Evolutionary conservation across 1,140 invertebrate genomes (phyloP).

Genomic region (Sminthurides bifidus): DNA sequence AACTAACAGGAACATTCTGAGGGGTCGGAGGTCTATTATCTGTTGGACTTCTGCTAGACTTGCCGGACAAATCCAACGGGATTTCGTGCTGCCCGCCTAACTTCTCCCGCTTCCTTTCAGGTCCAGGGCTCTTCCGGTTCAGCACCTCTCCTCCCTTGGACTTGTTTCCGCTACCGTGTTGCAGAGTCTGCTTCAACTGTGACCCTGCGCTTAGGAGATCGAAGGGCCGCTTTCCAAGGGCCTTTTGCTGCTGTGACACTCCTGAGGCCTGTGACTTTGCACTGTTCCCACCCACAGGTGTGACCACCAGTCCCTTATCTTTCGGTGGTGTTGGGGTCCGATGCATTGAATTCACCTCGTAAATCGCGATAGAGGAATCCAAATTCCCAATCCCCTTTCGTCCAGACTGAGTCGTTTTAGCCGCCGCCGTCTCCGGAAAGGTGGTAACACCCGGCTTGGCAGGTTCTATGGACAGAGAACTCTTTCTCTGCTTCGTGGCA

Average conservation of each 20-base stretch:
- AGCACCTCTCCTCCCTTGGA: too few relatives aligned
- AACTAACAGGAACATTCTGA: neutral
- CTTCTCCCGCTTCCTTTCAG: neutral
- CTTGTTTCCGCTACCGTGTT: neutral
- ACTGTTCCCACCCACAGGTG: neutral
- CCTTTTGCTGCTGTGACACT: too few relatives aligned
- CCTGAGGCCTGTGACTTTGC: neutral
- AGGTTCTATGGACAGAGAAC: neutral
- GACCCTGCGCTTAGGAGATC: neutral
- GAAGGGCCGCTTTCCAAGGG: neutral
- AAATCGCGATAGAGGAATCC: constrained; percentile 2
- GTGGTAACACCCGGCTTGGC: neutral
- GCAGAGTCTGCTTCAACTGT: neutral
- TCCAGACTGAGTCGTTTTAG: neutral
- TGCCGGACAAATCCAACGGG: constrained; percentile 30
- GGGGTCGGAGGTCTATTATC: constrained; percentile 5
- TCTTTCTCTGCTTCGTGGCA: constrained; percentile 6
- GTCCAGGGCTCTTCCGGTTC: neutral
- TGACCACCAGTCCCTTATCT: constrained; percentile 1
- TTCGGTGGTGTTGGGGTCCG: constrained; percentile 6
- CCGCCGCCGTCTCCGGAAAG: neutral
- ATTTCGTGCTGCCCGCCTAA: constrained; percentile 15
- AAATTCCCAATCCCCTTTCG: constrained; percentile 4
- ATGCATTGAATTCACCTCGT: neutral
- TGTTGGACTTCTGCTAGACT: constrained; percentile 20